These are phyloP conservation scores for Ips nitidus DNA, from an alignment of 1,140 invertebrate genomes.

Conservation along the genomic window DNA sequence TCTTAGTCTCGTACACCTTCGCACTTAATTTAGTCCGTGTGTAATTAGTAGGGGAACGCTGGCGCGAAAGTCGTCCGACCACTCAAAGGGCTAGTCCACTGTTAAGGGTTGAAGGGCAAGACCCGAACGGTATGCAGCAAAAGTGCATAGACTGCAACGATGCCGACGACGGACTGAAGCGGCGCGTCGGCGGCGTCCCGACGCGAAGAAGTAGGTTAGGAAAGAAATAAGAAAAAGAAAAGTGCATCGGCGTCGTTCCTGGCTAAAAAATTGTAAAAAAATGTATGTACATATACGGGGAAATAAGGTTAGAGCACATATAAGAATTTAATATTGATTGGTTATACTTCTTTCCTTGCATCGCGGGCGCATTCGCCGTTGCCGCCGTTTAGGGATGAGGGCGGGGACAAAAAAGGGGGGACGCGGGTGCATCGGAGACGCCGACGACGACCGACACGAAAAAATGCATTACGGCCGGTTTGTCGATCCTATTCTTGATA, in stretches of 20 bases:
- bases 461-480: no score
- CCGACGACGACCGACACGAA: slow-evolving; percentile 9
- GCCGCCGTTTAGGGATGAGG: slow-evolving; percentile 23
- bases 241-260: slow-evolving; percentile 44
- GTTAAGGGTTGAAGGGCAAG: slow-evolving; percentile 19
- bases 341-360: slow-evolving; percentile 47
- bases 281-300: slow-evolving; percentile 53
- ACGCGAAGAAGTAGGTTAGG: slow-evolving; percentile 51
- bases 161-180: slow-evolving; percentile 49
- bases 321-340: slow-evolving; percentile 53
- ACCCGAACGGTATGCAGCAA: slow-evolving; percentile 34
- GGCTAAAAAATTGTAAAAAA: slow-evolving; percentile 51
- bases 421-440: slow-evolving; percentile 32
- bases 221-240: slow-evolving; percentile 52
- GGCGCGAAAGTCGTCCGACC: slow-evolving; percentile 23
- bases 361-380: slow-evolving; percentile 36
- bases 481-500: no score
- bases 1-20: slow-evolving; percentile 30
- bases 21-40: slow-evolving; percentile 36
- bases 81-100: slow-evolving; percentile 25
- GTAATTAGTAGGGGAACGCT: slow-evolving; percentile 34
- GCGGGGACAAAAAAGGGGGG: slow-evolving; percentile 20
- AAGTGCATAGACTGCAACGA: slow-evolving; percentile 49
- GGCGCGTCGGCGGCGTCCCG: slow-evolving; percentile 39
- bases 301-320: slow-evolving; percentile 51